Evolutionary conservation across 1,140 invertebrate species (phyloP).

Genomic region (Ditylenchus dipsaci): DNA sequence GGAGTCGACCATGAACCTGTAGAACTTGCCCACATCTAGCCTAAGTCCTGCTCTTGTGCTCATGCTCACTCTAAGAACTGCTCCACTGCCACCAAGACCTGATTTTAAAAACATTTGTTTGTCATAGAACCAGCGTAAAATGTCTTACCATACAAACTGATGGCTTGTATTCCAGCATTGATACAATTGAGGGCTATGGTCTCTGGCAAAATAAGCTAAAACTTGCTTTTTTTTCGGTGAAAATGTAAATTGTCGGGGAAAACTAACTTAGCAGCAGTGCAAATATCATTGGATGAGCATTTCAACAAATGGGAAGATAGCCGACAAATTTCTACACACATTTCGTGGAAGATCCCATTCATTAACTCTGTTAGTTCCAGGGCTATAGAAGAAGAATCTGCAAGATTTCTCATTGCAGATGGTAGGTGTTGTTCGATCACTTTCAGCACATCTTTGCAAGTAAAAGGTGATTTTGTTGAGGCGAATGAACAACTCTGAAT

Average conservation of each 20-base stretch:
- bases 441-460: not conserved
- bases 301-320: not conserved
- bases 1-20: not conserved
- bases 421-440: too few species aligned
- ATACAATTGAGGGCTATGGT: not conserved
- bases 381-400: not conserved
- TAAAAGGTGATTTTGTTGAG: not conserved
- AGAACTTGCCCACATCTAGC: not conserved
- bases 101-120: too few species aligned
- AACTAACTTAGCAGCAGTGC: not conserved
- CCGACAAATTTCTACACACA: not conserved
- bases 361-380: not conserved
- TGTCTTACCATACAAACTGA: not conserved
- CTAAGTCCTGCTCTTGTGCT: not conserved
- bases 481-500: not conserved
- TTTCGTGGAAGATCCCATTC: not conserved
- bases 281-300: constrained; percentile 9
- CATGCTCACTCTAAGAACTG: not conserved
- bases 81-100: not conserved
- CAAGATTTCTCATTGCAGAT: not conserved
- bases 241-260: not conserved
- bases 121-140: too few species aligned
- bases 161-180: constrained; percentile 3
- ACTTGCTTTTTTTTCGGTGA: not conserved
- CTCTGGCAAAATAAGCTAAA: constrained; percentile 7